Conservation (phyloP, 2,113 vertebrate genomes). For the Vicugna pacos region DNA sequence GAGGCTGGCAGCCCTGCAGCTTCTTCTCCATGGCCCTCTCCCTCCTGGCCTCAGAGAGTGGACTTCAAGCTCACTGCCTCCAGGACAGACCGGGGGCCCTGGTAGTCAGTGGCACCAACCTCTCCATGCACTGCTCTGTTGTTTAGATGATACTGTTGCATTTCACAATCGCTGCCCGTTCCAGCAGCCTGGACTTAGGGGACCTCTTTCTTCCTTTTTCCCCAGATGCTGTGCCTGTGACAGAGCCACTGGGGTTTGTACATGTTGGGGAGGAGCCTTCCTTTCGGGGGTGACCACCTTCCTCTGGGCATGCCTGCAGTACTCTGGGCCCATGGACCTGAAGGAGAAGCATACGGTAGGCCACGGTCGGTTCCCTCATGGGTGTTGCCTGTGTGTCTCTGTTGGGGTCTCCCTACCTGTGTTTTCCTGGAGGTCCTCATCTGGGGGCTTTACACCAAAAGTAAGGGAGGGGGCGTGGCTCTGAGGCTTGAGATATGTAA, state of each 20-base stretch:
- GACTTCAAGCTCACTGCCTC: neutral
- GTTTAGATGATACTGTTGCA: neutral
- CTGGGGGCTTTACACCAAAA: neutral
- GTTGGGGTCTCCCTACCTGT: neutral
- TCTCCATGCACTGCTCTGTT: rapidly evolving
- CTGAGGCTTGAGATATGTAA: neutral
- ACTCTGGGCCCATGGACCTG: constrained; percentile 90
- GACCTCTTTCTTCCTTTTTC: constrained; percentile 62
- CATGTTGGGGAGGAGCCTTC: constrained; percentile 75
- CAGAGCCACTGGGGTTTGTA: constrained; percentile 66
- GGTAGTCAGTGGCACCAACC: neutral
- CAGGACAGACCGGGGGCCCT: neutral
- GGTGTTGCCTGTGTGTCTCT: neutral
- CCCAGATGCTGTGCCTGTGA: constrained; percentile 81
- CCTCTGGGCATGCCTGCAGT: constrained; percentile 91
- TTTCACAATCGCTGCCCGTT: neutral
- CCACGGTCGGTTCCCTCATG: neutral
- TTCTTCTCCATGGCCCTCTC: neutral
- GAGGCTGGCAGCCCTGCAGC: neutral
- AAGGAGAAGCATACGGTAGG: constrained; percentile 94
- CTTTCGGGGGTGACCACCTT: constrained; percentile 70
- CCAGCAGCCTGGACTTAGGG: rapidly evolving
- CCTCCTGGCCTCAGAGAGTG: neutral
- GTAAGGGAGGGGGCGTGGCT: neutral
- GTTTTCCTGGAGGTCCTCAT: neutral